Evolutionary conservation across 2,113 vertebrate genomes (phyloP).

Genomic region (Chrysochloris asiatica): DNA sequence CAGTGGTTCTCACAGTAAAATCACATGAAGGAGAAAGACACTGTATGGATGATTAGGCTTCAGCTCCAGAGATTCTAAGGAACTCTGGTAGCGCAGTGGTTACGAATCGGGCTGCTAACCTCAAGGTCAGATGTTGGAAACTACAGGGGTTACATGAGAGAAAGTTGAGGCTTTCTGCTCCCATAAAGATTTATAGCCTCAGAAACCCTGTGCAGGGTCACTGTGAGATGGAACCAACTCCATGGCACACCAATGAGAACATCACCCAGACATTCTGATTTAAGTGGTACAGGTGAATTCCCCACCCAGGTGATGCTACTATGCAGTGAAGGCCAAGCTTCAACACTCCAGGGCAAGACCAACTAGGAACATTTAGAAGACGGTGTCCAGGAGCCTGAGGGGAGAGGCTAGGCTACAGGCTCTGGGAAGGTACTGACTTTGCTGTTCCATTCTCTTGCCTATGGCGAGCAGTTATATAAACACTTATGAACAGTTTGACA

Average conservation of each 20-base stretch:
- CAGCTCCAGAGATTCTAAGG: too few species aligned
- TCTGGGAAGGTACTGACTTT: neutral
- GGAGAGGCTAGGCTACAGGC: neutral
- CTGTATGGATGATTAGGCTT: neutral
- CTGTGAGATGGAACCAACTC: too few species aligned
- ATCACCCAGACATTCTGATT: neutral
- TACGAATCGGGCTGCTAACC: too few species aligned
- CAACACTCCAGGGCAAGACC: neutral
- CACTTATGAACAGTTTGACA: neutral
- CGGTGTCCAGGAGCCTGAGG: neutral
- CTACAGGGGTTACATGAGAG: too few species aligned
- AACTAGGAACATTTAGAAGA: neutral
- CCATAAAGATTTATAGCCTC: too few species aligned
- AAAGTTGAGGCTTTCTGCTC: too few species aligned
- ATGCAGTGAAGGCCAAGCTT: neutral
- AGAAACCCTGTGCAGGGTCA: too few species aligned
- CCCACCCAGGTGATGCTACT: neutral
- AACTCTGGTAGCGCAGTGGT: too few species aligned
- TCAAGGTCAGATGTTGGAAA: too few species aligned
- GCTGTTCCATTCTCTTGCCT: neutral
- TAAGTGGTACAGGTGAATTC: too few species aligned
- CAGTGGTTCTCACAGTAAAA: neutral
- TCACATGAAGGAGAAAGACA: neutral
- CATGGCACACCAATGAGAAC: too few species aligned
- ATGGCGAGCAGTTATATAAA: neutral